Conservation (phyloP, 2,797 vertebrate species). For the Phalloptychus januarius region DNA sequence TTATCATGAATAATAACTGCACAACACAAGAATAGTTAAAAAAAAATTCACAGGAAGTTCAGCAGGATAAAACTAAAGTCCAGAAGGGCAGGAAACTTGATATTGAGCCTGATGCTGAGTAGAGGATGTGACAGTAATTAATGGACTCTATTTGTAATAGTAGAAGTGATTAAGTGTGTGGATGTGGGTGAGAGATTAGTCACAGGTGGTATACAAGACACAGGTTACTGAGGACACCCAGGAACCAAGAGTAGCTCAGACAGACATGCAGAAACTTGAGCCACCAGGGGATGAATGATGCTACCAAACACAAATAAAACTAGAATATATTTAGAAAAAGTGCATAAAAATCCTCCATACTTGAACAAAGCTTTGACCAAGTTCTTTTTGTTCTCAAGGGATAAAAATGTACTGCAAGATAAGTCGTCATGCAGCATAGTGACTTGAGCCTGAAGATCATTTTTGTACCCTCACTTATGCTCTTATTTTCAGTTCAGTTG, state of each 20-base stretch:
- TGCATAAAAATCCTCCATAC: neutral
- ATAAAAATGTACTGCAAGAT: neutral
- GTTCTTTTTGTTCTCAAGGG: neutral
- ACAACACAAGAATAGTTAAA: neutral
- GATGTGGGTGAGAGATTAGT: neutral
- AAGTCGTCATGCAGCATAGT: neutral
- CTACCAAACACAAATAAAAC: neutral
- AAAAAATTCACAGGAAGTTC: neutral
- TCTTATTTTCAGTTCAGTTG: conserved; percentile 29
- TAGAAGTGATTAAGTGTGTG: neutral
- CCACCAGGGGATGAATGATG: neutral
- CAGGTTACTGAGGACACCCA: neutral
- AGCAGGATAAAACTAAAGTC: neutral
- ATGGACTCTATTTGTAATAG: conserved; percentile 3
- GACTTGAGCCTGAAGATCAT: neutral
- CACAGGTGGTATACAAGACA: neutral
- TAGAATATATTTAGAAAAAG: neutral
- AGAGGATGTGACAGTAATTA: neutral
- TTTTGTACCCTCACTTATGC: neutral
- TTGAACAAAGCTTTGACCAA: neutral
- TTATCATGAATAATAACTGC: neutral
- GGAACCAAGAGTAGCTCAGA: neutral
- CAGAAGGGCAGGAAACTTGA: neutral
- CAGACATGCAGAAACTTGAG: neutral
- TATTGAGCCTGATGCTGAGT: neutral